These are phyloP conservation scores for Papilio machaon DNA, from an alignment of 1,140 invertebrate species.

Conservation along the genomic window DNA sequence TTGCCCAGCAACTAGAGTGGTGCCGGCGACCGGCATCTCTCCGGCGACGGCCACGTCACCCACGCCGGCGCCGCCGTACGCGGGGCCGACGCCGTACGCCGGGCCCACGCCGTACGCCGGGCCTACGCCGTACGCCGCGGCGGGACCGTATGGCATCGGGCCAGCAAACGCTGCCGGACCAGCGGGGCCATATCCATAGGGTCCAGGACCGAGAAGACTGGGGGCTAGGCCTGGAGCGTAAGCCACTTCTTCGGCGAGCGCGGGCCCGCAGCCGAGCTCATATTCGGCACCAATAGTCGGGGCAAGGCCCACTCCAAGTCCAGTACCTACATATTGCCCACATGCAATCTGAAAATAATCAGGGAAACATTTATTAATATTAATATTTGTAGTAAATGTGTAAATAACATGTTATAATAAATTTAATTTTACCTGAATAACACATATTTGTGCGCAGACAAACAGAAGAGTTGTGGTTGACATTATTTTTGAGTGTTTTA, in stretches of 20 bases:
- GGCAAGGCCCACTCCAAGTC: background rate
- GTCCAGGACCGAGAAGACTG: background rate
- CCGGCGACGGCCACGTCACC: constrained; percentile 58
- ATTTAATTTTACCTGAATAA: background rate
- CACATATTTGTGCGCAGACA: constrained; percentile 26
- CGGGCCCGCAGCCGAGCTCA: constrained; percentile 12
- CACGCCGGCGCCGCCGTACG: constrained; percentile 56
- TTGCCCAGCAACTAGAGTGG: constrained; percentile 52
- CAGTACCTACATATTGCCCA: background rate
- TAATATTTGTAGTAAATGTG: background rate
- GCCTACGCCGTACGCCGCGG: constrained; percentile 13
- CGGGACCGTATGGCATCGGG: background rate
- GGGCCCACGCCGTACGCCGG: constrained; percentile 26
- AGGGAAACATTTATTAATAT: background rate
- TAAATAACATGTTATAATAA: too few species aligned
- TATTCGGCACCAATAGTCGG: constrained; percentile 6
- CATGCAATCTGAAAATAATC: constrained; percentile 8
- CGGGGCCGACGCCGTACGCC: constrained; percentile 29
- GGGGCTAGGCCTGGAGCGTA: constrained; percentile 11
- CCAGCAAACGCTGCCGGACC: background rate
- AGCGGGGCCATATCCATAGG: background rate
- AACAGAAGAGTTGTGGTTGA: background rate
- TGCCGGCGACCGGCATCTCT: constrained; percentile 61
- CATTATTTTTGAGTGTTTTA: too few species aligned
- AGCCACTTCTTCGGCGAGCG: background rate